Percentiles rank a stretch among this genome's conserved stretches.
Conservation (phyloP, 1,140 invertebrate species). For the Cheumatopsyche charites region DNA sequence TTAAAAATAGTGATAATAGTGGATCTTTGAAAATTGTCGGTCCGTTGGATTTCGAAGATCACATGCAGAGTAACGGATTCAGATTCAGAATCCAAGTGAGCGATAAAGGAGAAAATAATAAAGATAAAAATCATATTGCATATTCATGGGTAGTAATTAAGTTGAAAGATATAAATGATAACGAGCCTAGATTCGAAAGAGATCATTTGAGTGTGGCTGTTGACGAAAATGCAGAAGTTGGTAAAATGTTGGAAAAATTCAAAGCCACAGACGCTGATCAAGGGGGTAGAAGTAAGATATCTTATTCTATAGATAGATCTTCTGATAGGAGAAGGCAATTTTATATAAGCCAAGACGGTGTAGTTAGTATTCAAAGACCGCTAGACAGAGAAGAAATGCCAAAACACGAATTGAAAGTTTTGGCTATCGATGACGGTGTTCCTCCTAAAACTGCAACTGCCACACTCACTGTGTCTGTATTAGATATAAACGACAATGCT, state of each 20-base stretch:
- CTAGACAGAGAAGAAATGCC: slow-evolving; percentile 65
- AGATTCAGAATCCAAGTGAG: slow-evolving; percentile 67
- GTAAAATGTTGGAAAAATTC: slow-evolving; percentile 67
- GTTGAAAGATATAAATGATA: slow-evolving; percentile 68
- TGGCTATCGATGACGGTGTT: slow-evolving; percentile 69
- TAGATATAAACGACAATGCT: slow-evolving; percentile 73
- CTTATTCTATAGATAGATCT: slow-evolving; percentile 66
- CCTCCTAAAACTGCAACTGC: slow-evolving; percentile 71
- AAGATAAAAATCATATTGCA: slow-evolving; percentile 68
- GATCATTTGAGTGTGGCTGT: slow-evolving; percentile 68
- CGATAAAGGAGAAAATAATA: slow-evolving; percentile 63
- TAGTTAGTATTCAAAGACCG: slow-evolving; percentile 65
- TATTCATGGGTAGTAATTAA: slow-evolving; percentile 70
- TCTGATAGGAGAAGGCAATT: slow-evolving; percentile 67
- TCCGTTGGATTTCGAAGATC: slow-evolving; percentile 67
- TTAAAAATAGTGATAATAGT: slow-evolving; percentile 68
- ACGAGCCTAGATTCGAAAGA: slow-evolving; percentile 66
- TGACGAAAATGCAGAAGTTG: slow-evolving; percentile 67
- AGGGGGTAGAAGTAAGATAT: slow-evolving; percentile 62
- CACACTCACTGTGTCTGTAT: slow-evolving; percentile 68
- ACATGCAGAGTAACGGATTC: slow-evolving; percentile 64
- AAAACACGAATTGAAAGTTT: slow-evolving; percentile 65
- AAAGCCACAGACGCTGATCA: slow-evolving; percentile 69
- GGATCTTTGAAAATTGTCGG: slow-evolving; percentile 71
- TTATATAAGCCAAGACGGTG: slow-evolving; percentile 65